Percentiles rank a stretch among this genome's conserved stretches.
Evolutionary conservation across 1,140 invertebrate species (phyloP).

Genomic region (Zaprionus capensis): DNA sequence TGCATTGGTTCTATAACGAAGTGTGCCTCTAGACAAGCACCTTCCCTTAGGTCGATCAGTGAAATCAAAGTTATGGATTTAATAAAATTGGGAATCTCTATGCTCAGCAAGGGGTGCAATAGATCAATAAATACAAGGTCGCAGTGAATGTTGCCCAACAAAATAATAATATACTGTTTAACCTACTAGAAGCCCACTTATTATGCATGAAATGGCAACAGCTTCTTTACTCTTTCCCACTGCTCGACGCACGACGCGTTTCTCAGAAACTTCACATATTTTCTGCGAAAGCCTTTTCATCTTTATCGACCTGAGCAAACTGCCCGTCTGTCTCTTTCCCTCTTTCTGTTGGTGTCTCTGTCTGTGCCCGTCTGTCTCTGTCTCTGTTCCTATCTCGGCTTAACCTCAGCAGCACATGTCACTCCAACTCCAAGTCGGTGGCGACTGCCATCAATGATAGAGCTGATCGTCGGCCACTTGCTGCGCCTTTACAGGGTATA

Average conservation of each 20-base stretch:
- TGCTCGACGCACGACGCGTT: background rate
- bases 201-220: background rate
- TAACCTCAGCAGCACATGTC: background rate
- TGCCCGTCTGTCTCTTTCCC: background rate
- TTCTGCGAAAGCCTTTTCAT: background rate
- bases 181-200: background rate
- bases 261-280: background rate
- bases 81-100: too few species aligned
- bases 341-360: background rate
- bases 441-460: background rate
- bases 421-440: background rate
- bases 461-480: background rate
- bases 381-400: background rate
- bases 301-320: background rate
- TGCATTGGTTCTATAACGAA: too few species aligned
- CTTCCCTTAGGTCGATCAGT: too few species aligned
- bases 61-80: too few species aligned
- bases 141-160: too few species aligned
- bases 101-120: too few species aligned
- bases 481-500: slow-evolving; percentile 12
- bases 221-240: background rate
- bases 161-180: too few species aligned
- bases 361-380: background rate
- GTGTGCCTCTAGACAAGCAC: too few species aligned
- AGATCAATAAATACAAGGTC: too few species aligned